Evolutionary conservation across 2,888 invertebrate species (phyloP), one percentile per base, ranked within the genome.

Genomic region (Elmis aenea): DNA sequence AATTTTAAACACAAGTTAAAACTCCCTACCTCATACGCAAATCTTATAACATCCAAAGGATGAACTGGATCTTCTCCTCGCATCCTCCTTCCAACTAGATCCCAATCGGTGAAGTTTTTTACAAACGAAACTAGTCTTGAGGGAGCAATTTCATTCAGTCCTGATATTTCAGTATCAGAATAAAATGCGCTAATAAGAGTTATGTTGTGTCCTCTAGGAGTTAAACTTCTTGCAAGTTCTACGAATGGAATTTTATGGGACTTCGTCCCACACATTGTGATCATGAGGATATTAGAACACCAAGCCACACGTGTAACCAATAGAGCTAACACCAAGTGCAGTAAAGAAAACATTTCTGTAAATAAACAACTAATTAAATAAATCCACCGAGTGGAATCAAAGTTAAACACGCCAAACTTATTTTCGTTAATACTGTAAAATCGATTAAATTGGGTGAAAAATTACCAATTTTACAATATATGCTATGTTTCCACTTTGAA

Each of bases 221-320:
- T 81, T 26, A 88, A 69, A 16, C 85, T 86, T 53, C 76, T 74
- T 0, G 86, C 84, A 16, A 87, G 70, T 46, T 85, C 85, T 77
- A 83, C 81, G 62, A 86, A 86, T 0, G 86, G 86, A 64, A 86
- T 85, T 64, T 87, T 88, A 61, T 88, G 88, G 30, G 87, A 88
- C 64, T 86, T 85, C 33, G 87, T 88, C 41, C 87, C 88, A 1
- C 87, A 87, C 83, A 87, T 81, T 4, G 88, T 88, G 30, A 79
- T 75, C 77, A 76, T 67, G 14, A 76, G 56, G 11, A 76, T 68
- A 45, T 73, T 70, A 18, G 69, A n/a, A n/a, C n/a, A n/a, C n/a
- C n/a, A n/a, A n/a, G n/a, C n/a, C n/a, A n/a, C n/a, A n/a, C n/a
- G n/a, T n/a, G n/a, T n/a, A n/a, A n/a, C n/a, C n/a, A n/a, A n/a